These are phyloP conservation scores for Neolamprologus fasciatus DNA, from an alignment of 2,113 vertebrate genomes.

Conservation along the genomic window DNA sequence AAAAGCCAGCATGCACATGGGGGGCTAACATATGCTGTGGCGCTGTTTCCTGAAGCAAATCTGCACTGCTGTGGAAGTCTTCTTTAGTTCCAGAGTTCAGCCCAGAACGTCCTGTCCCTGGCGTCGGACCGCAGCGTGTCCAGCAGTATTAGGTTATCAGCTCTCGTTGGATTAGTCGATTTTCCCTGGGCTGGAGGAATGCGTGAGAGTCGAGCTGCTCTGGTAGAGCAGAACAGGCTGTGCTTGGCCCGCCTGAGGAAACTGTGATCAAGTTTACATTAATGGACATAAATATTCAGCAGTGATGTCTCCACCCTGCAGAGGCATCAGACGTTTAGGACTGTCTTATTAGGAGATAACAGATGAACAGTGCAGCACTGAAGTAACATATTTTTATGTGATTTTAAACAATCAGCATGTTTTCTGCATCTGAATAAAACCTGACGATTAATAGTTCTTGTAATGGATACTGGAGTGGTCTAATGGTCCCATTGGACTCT, in stretches of 20 bases:
- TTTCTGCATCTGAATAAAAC: not conserved
- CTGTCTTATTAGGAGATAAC: not conserved
- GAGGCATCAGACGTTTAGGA: not conserved
- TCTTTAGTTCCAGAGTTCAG: not conserved
- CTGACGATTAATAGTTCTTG: not conserved
- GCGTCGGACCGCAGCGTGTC: not conserved
- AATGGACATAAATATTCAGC: not conserved
- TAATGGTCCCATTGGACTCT: not conserved
- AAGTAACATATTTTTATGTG: not conserved
- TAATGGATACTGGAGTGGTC: not conserved
- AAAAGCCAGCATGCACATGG: not conserved
- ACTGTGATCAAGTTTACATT: not conserved
- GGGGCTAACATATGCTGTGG: not conserved
- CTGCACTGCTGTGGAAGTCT: not conserved
- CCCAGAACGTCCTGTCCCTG: not conserved
- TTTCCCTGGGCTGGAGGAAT: slow-evolving; percentile 43
- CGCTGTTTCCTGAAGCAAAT: not conserved
- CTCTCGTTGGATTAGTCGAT: slow-evolving; percentile 32
- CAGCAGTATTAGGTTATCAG: slow-evolving; percentile 19
- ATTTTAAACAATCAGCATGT: not conserved
- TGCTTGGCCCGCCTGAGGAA: not conserved
- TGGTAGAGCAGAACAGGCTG: not conserved
- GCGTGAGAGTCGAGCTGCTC: not conserved
- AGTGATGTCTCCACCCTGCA: not conserved
- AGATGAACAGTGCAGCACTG: not conserved